Conservation (phyloP, 2,888 invertebrate genomes). For the Slavum lentiscoides region DNA sequence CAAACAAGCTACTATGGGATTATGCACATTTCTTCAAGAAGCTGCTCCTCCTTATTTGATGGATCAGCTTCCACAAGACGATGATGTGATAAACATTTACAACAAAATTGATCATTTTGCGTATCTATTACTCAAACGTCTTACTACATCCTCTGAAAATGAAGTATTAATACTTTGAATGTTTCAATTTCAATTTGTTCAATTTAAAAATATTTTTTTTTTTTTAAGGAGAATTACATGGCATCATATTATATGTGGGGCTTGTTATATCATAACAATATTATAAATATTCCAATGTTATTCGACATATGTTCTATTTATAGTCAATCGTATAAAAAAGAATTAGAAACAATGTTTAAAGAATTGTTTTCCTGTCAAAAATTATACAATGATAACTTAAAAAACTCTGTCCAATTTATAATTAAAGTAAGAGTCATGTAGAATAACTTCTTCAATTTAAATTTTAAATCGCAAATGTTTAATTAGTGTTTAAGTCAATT, state of each 20-base stretch:
- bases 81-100: conserved; percentile 65
- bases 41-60: conserved; percentile 71
- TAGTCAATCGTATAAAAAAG: conserved; percentile 68
- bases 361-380: conserved; percentile 71
- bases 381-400: conserved; percentile 57
- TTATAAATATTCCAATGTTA: conserved; percentile 81
- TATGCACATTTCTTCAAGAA: conserved; percentile 69
- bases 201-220: conserved; percentile 29
- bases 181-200: background rate
- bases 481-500: conserved; percentile 42
- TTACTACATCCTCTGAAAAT: conserved; percentile 36
- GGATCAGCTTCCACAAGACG: conserved; percentile 60
- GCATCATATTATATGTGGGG: conserved; percentile 69
- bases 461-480: background rate
- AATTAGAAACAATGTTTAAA: conserved; percentile 68
- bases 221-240: conserved; percentile 66
- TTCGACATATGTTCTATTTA: conserved; percentile 78
- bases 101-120: conserved; percentile 60
- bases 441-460: conserved; percentile 8
- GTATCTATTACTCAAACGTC: conserved; percentile 35
- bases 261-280: conserved; percentile 76
- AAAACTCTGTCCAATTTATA: conserved; percentile 55
- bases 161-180: conserved; percentile 4
- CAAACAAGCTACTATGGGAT: conserved; percentile 34
- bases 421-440: conserved; percentile 54